These are phyloP conservation scores for Lutjanus campechanus DNA, from an alignment of 2,797 vertebrate species.

Conservation along the genomic window DNA sequence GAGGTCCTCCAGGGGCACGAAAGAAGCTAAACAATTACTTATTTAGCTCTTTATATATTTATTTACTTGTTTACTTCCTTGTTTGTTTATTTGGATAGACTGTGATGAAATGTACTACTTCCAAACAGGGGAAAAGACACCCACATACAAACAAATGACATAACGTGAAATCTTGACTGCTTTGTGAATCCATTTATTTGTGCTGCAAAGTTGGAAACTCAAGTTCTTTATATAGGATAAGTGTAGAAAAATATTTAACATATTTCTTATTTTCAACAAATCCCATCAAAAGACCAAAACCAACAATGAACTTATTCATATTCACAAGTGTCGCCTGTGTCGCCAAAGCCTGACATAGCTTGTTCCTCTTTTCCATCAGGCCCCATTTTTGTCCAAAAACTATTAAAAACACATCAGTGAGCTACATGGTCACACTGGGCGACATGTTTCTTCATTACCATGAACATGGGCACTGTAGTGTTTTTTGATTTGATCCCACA, in stretches of 20 bases:
- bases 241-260: not conserved
- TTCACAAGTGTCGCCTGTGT: not conserved
- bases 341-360: not conserved
- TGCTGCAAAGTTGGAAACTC: not conserved
- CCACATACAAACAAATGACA: conserved; percentile 17
- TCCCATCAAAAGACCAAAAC: not conserved
- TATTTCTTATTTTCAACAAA: not conserved
- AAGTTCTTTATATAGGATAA: not conserved
- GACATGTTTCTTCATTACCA: conserved; percentile 14
- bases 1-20: conserved; percentile 21
- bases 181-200: not conserved
- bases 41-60: conserved; percentile 47
- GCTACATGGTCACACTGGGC: not conserved
- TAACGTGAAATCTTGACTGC: not conserved
- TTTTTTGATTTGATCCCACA: conserved; percentile 6
- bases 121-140: not conserved
- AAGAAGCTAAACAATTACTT: conserved; percentile 46
- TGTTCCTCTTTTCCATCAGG: not conserved
- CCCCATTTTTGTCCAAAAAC: not conserved
- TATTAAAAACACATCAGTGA: conserved; percentile 10
- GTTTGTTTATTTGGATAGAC: conserved; percentile 22
- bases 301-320: not conserved
- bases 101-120: conserved; percentile 17
- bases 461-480: not conserved
- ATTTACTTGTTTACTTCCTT: conserved; percentile 44